phyloP scores from a whole-genome alignment of 2,888 invertebrate genomes.

The Zygaena filipendulae region DNA sequence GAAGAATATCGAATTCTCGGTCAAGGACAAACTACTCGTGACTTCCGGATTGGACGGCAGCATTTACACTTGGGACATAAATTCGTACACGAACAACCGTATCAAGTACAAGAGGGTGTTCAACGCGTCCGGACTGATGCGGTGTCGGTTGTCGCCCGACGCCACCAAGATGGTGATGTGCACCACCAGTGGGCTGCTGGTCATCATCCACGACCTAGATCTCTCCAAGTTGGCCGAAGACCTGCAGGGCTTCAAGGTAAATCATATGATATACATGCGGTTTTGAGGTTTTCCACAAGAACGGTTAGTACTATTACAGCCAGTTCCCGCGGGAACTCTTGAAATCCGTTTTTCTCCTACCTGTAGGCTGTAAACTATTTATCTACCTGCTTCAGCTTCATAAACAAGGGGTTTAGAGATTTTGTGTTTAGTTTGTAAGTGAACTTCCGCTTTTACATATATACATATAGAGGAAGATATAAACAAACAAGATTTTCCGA shows the following conservation, averaged over 20 bases:
- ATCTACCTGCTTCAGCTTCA: too few species aligned
- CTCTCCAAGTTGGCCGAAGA: constrained; percentile 82
- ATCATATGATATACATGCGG: too few species aligned
- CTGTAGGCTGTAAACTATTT: too few species aligned
- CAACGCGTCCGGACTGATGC: constrained; percentile 86
- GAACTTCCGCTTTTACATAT: too few species aligned
- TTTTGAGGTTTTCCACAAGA: too few species aligned
- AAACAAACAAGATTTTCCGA: too few species aligned
- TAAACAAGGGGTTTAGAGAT: too few species aligned
- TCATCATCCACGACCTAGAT: constrained; percentile 90
- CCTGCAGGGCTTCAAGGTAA: constrained; percentile 85
- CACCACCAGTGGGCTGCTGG: constrained; percentile 89
- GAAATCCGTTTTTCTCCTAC: too few species aligned
- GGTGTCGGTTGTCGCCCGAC: constrained; percentile 88
- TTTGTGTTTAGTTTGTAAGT: too few species aligned
- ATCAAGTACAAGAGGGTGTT: constrained; percentile 85
- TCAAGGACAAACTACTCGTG: constrained; percentile 83
- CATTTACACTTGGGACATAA: constrained; percentile 95
- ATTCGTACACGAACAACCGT: constrained; percentile 83
- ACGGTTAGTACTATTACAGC: too few species aligned
- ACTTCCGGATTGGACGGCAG: constrained; percentile 95
- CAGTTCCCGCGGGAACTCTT: too few species aligned
- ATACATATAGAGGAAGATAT: too few species aligned
- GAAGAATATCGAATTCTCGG: constrained; percentile 94
- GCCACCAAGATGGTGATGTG: constrained; percentile 89